Evolutionary conservation across 2,888 invertebrate genomes (phyloP), one percentile per base, ranked within the genome.

Genomic region (Brachylomia viminalis): DNA sequence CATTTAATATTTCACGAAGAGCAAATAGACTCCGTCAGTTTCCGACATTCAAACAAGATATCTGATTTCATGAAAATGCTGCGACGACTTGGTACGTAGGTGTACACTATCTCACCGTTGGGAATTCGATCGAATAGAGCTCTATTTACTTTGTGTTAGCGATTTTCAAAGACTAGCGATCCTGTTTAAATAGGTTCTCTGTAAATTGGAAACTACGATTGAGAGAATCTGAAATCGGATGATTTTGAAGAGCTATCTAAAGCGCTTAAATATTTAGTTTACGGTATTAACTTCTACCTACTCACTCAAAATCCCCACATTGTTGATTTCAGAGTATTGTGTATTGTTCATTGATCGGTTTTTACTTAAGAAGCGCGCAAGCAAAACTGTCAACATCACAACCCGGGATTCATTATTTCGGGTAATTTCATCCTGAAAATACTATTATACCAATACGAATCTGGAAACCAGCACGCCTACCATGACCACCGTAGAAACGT

Each of bases 1-100:
- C 76, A 79, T 82, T 84, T 71, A 62, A 77, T 83, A 68, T 75
- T 84, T 84, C 20, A 71, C 70, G 52, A 47, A 4, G 13, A 73
- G 54, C 59, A 71, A 75, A 74, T 65, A 58, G 20, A 73, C 65
- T 61, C 56, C 42, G 61, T 47, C 61, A 65, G 61, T 49, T 13
- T 8, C 30, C 30, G 38, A 73, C 65, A 65, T 73, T 74, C 47
- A 52, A 72, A 75, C 73, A 72, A 68, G 17, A 47, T 54, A 27
- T 52, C 15, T 27, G 62, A 47, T 42, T 82, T 23, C 30, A 27
- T 54, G 27, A 66, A 47, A 66, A 70, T 61, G 45, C n/a, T 42
- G 23, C 38, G 70, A 45, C 54, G 58, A 27, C 59, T 56, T 27
- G 20, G 45, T 58, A 10, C 45, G 33, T 59, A 23, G 23, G 20